Evolutionary conservation across 2,797 vertebrate genomes (phyloP).

Genomic region (Spheniscus humboldti): DNA sequence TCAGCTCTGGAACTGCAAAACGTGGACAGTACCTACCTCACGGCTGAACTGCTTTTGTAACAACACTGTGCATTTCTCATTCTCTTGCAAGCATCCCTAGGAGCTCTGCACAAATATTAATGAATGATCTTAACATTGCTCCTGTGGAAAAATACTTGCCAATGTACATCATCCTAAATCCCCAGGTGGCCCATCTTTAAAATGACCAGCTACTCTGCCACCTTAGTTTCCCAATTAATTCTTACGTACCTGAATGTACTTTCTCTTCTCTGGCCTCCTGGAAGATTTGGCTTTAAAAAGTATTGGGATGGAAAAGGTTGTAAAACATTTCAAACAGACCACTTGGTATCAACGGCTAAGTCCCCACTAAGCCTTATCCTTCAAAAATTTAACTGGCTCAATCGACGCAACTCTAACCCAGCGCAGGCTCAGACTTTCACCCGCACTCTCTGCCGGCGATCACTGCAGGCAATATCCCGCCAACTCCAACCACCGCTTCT

Average conservation of each 20-base stretch:
- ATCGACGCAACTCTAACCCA: background rate
- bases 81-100: background rate
- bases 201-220: background rate
- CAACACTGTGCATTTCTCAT: fast-evolving
- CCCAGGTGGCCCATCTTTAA: background rate
- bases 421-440: background rate
- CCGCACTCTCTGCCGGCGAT: fast-evolving
- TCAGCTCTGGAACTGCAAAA: background rate
- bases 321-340: background rate
- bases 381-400: background rate
- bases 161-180: fast-evolving
- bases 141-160: background rate
- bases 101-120: background rate
- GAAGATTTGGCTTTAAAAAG: background rate
- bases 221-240: background rate
- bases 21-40: fast-evolving
- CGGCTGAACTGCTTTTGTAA: background rate
- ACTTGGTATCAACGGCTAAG: background rate
- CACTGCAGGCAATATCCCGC: fast-evolving
- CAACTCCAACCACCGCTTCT: background rate
- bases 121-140: background rate
- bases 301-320: background rate
- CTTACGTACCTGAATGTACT: background rate
- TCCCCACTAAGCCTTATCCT: background rate
- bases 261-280: background rate